Base-by-base conservation (phyloP, 2,797 vertebrate species). In the Platalea minor region DNA sequence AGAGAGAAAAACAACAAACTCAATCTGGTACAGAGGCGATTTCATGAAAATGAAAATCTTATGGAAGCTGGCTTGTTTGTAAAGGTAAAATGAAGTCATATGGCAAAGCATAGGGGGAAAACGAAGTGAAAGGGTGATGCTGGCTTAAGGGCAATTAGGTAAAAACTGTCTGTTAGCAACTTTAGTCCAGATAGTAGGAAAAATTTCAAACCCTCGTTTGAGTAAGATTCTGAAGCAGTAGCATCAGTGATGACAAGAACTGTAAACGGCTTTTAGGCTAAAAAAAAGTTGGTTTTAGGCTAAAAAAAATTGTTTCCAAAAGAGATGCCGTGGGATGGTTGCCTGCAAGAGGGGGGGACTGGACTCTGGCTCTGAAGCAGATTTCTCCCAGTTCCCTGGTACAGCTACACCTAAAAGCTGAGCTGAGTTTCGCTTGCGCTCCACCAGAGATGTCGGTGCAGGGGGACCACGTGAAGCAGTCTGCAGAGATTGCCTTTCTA, bases 391-490 rank as follows among this genome's bases (percentile, higher is more conserved):
- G 46, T 57, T 76, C 43, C 54, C 19, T 79, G 57, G 7, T 45
- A 25, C 26, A 83, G 16, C 39, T 53, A 13, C 78, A 41, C 5
- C 28, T 69, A 33, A 60, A 89, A 70, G 31, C 61, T 72, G 37
- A 83, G 14, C 13, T 50, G 17, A 35, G 68, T 64, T 92, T 77
- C 4, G 0, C 53, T 29, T 2, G 0, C 3, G 2, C 46, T 50
- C 15, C 46, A 85, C 26, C 14, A 65, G 61, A 74, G 41, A 5
- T 0, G 2, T 25, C 46, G 39, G 33, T 50, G 51, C 33, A 16
- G 26, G 17, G 29, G 8, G 5, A 8, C 5, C 11, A 23, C 0
- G 2, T 19, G 9, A 65, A 61, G 25, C 16, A 20, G 26, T 10
- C 73, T 65, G 51, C 64, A 75, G 67, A 80, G 31, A 56, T 19